Evolutionary conservation across 2,113 vertebrate genomes (phyloP).

Genomic region (Fregata magnificens): DNA sequence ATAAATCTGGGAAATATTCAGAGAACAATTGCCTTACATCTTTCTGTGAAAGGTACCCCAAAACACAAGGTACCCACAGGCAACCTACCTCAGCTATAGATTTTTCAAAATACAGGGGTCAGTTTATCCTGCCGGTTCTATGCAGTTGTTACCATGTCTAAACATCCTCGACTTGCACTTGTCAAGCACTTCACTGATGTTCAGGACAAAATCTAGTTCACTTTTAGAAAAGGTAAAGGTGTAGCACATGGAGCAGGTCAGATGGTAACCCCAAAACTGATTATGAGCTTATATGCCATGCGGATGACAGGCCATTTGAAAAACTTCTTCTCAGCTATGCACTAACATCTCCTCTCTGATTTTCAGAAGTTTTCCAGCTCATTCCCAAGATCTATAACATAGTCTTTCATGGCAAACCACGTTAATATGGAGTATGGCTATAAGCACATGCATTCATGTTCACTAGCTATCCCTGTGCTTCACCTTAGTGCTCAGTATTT

Average conservation of each 20-base stretch:
- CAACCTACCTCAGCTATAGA: background rate
- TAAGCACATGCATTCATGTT: accelerated
- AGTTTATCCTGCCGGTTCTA: background rate
- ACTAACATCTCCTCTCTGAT: background rate
- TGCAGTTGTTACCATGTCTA: background rate
- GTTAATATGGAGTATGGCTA: background rate
- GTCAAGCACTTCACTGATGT: background rate
- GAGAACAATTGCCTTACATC: background rate
- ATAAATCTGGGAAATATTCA: background rate
- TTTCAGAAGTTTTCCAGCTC: background rate
- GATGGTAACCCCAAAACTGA: background rate
- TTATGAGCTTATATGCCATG: background rate
- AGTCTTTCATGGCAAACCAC: background rate
- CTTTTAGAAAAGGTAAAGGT: background rate
- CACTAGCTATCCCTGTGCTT: background rate
- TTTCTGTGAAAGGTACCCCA: background rate
- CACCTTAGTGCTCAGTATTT: background rate
- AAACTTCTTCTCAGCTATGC: background rate
- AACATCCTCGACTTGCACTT: background rate
- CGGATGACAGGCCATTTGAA: background rate
- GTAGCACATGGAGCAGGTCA: background rate
- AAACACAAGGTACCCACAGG: background rate
- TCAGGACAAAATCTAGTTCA: background rate
- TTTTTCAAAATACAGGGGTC: background rate
- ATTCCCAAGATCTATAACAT: background rate